Evolutionary conservation across 1,140 invertebrate genomes (phyloP), one percentile per base, ranked within the genome.

Genomic region (Andrena cerasifolii): DNA sequence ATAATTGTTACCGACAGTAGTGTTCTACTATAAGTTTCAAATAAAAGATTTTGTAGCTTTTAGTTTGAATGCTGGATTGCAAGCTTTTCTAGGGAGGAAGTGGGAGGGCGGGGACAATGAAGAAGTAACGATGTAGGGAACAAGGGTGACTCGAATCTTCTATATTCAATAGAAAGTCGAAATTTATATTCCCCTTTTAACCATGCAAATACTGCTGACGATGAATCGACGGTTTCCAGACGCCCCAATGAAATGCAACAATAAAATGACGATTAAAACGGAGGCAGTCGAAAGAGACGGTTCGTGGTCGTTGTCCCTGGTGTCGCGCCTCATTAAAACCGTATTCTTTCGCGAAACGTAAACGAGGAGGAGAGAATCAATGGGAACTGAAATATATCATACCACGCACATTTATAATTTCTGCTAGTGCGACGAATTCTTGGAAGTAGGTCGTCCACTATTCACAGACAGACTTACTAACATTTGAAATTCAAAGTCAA

Each of bases 241-340:
- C 51, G 40, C 56, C 54, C 63, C 26, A 40, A 45, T 58, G 7
- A 67, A 68, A 68, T 40, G 63, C 28, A 28, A 75, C 66, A 75
- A 75, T 58, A 45, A 67, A 58, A 58, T 21, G 73, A 31, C 21
- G 63, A 68, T 68, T 75, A 58, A 75, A 67, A 74, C 24, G 36
- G 43, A 43, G 28, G 8, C 12, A 28, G 21, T 12, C 14, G 8
- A 28, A 53, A 63, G 8, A 31, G 43, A 31, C 61, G 21, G 21
- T 16, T 24, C 36, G 18, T 33, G 18, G 5, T 53, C 62, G 72
- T 31, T 66, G 56, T 62, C 40, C 71, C 47, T 28, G 59, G 18
- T 31, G 61, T 67, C 73, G 63, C 18, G 63, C 73, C 63, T 75
- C 73, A 67, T 75, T 75, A 75, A 58, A 75, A 75, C 56, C 63